Base-by-base conservation (phyloP, 2,113 vertebrate species). In the Chaetorhynchus papuensis region DNA sequence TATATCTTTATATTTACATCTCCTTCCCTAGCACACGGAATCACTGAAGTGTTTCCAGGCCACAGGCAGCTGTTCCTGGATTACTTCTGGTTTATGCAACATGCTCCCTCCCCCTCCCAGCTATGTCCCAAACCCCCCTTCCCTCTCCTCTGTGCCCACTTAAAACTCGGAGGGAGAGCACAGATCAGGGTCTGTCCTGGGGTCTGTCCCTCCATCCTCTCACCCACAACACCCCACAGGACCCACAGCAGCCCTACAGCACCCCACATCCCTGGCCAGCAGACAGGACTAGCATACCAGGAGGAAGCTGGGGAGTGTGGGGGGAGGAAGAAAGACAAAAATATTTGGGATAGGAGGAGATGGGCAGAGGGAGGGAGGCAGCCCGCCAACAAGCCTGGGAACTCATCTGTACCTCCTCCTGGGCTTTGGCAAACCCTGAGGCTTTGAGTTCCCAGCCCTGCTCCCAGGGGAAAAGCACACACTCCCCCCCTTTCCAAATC, bases 1-100 rank as follows among this genome's bases (percentile, higher is more conserved):
- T 54, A 52, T 22, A 66, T 33, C 24, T 50, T 52, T 37, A 28
- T 54, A 42, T 95, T 89, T 91, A 72, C 75, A 80, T 90, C 66
- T 82, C 60, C 52, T 69, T 90, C 96, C 84, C 96, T 92, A 84
- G 89, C 39, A 65, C 47, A 52, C 12, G 10, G 89, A 98, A 96
- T 97, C 82, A 90, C 93, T 96, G 90, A 97, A 96, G 90, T 93
- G 59, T 96, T 97, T 97, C 96, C 89, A 79, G 96, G 87, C 95
- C 91, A 87, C 83, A 61, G 47, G 90, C 97, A 97, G 97, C 97
- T 97, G 95, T 90, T 95, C 75, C 74, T 94, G 91, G 83, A 86
- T 92, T 82, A 31, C 33, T 92, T 79, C 63, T 84, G 64, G 60
- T 93, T 97, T 95, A 94, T 72, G 92, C 81, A 70, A 77, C 84